Evolutionary conservation across 2,888 invertebrate species (phyloP).

Genomic region (Heliothis peltigera): DNA sequence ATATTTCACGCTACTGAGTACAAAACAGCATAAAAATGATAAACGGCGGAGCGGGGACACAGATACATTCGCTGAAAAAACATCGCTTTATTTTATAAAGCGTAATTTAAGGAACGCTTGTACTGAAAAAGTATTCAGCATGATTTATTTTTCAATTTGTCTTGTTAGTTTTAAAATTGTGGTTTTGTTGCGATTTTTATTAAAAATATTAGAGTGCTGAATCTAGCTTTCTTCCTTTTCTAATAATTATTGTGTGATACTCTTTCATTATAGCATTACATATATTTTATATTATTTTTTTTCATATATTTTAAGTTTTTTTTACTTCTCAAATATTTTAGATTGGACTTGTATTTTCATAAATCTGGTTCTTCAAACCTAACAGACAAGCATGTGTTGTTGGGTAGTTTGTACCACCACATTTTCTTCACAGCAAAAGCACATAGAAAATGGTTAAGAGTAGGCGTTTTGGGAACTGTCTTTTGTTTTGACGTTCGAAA

Average conservation of each 20-base stretch:
- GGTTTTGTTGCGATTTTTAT: slow-evolving; percentile 35
- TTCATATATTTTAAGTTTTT: no score
- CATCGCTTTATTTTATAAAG: slow-evolving; percentile 56
- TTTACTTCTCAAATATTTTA: no score
- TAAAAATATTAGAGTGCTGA: slow-evolving; percentile 8
- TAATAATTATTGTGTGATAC: background rate
- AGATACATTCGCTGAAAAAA: slow-evolving; percentile 51
- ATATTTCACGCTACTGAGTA: slow-evolving; percentile 54
- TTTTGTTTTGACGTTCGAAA: no score
- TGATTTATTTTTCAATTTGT: slow-evolving; percentile 57
- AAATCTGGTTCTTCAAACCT: no score
- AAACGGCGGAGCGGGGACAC: slow-evolving; percentile 45
- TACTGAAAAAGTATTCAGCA: slow-evolving; percentile 49
- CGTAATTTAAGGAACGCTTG: slow-evolving; percentile 53
- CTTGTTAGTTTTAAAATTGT: slow-evolving; percentile 43
- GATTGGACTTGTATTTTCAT: no score
- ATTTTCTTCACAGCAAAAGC: no score
- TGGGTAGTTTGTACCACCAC: no score
- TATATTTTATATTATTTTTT: no score
- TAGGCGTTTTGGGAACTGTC: no score
- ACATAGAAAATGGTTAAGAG: no score
- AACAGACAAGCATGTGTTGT: no score
- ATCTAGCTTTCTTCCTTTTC: slow-evolving; percentile 5
- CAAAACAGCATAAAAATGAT: slow-evolving; percentile 56
- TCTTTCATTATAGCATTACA: background rate